Conservation (phyloP, 2,888 invertebrate genomes). For the Gandaritis pyraliata region DNA sequence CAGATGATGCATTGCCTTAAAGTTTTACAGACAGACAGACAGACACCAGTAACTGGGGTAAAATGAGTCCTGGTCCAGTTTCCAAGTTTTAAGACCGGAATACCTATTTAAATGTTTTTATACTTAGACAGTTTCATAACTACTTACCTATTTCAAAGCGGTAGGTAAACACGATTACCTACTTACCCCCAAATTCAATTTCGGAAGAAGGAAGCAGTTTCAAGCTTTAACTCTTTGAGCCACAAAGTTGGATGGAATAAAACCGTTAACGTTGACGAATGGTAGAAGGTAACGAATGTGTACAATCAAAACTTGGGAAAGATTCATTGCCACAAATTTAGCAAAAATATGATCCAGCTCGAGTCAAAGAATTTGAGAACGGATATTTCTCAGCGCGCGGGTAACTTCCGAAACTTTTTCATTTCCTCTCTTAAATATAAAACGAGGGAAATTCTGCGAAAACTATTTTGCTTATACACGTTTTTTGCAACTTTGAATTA, state of each 20-base stretch:
- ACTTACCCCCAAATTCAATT: constrained; percentile 40
- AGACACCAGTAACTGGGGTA: no score
- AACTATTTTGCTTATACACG: constrained; percentile 47
- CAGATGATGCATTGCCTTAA: no score
- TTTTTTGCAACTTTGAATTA: constrained; percentile 20
- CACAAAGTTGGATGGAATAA: constrained; percentile 67
- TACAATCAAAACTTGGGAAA: constrained; percentile 79
- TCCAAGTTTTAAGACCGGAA: no score
- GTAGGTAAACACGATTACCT: constrained; percentile 4
- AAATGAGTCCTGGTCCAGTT: no score
- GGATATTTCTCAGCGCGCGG: constrained; percentile 52
- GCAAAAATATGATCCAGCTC: constrained; percentile 70
- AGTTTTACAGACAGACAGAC: no score
- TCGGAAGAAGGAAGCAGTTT: constrained; percentile 53
- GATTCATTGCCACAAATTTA: constrained; percentile 76
- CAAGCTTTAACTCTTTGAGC: constrained; percentile 65
- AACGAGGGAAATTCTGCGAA: constrained; percentile 47
- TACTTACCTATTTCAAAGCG: constrained; percentile 1
- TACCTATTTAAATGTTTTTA: no score
- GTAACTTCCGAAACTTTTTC: constrained; percentile 56
- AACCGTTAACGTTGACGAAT: constrained; percentile 72
- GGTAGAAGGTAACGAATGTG: constrained; percentile 74
- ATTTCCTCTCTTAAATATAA: constrained; percentile 55
- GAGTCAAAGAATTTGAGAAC: constrained; percentile 61
- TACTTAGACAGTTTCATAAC: not conserved